These are phyloP conservation scores for Tinea trinotella DNA, from an alignment of 2,888 invertebrate genomes.

Conservation along the genomic window DNA sequence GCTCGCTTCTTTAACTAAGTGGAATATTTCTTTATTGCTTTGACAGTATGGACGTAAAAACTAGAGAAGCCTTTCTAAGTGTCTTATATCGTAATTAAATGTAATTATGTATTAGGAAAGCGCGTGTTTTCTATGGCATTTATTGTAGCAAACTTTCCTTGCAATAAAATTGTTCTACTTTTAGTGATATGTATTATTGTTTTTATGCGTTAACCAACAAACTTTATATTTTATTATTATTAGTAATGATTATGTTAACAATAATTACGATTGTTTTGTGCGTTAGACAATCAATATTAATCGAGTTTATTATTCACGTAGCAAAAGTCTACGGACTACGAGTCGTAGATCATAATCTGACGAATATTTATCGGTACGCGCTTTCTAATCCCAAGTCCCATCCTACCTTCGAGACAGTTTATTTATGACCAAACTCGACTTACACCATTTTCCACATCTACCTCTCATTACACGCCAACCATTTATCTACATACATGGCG, in stretches of 20 bases:
- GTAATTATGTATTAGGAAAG: slow-evolving; percentile 16
- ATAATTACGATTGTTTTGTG: neutral
- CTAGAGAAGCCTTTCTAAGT: slow-evolving; percentile 9
- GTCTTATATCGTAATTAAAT: slow-evolving; percentile 18
- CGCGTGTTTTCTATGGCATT: neutral
- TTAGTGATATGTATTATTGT: neutral
- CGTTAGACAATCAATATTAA: neutral
- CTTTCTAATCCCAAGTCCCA: slow-evolving; percentile 43
- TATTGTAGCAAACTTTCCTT: slow-evolving; percentile 7
- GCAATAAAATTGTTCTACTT: neutral
- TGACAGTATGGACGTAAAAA: slow-evolving; percentile 14
- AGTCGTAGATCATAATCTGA: slow-evolving; percentile 70
- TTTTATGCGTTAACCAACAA: neutral
- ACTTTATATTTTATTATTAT: too few species aligned
- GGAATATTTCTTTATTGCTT: slow-evolving; percentile 18
- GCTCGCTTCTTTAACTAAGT: slow-evolving; percentile 16
- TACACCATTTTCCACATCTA: slow-evolving; percentile 16
- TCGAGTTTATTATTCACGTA: neutral
- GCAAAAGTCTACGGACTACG: slow-evolving; percentile 61
- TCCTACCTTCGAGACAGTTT: slow-evolving; percentile 14
- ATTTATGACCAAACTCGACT: slow-evolving; percentile 15
- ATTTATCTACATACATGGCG: slow-evolving; percentile 17
- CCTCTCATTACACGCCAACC: slow-evolving; percentile 13
- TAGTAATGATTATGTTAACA: neutral
- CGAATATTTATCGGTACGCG: slow-evolving; percentile 64